phyloP scores from a whole-genome alignment of 2,113 vertebrate species.

The Falcunculus frontatus region DNA sequence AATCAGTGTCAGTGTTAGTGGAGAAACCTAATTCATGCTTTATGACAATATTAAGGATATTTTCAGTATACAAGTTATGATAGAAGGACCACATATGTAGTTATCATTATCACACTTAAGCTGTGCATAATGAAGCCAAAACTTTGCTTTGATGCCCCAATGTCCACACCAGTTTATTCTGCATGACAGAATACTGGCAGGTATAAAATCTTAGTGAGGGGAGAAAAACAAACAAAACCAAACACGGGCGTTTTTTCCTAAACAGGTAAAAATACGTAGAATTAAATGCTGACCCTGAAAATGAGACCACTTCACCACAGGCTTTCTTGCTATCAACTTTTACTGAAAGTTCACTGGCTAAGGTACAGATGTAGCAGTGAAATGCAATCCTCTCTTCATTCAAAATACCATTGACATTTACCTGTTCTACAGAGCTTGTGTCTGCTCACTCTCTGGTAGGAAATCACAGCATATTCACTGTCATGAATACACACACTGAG shows the following conservation, averaged over 20 bases:
- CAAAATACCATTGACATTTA: not conserved
- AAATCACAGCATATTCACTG: not conserved
- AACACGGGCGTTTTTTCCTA: not conserved
- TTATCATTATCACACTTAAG: not conserved
- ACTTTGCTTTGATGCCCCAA: not conserved
- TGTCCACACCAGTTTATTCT: not conserved
- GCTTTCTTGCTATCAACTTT: not conserved
- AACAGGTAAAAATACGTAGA: not conserved
- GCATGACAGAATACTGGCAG: not conserved
- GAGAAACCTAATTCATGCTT: not conserved
- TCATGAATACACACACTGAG: not conserved
- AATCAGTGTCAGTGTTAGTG: not conserved
- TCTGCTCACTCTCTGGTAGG: not conserved
- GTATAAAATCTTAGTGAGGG: not conserved
- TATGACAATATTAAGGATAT: not conserved
- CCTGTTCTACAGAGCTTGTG: not conserved
- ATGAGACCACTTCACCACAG: not conserved
- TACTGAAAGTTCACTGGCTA: not conserved
- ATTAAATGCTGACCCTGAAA: not conserved
- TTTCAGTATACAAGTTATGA: not conserved
- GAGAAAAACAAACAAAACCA: not conserved
- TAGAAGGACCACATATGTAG: not conserved
- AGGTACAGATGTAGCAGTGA: not conserved
- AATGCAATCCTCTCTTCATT: not conserved
- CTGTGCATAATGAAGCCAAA: not conserved